A percentile compares a stretch with the other conserved stretches of the same genome.
phyloP scores from a whole-genome alignment of 1,140 invertebrate species.

The Ericerus pela region DNA sequence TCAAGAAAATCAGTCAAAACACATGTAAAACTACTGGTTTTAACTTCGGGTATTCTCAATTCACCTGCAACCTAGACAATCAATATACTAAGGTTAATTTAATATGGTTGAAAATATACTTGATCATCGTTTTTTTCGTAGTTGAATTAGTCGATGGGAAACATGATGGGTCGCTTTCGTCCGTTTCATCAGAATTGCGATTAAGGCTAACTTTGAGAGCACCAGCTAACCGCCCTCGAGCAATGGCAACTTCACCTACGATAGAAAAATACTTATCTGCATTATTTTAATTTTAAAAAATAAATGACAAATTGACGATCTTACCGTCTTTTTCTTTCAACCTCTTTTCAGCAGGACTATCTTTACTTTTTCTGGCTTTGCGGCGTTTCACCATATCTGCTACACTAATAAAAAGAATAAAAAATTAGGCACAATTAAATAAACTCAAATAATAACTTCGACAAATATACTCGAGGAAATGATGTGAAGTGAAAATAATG shows the following conservation, averaged over 20 bases:
- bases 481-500: too few species aligned
- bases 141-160: not conserved
- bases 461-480: too few species aligned
- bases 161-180: not conserved
- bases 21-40: too few species aligned
- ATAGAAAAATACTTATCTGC: not conserved
- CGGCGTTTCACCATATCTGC: not conserved
- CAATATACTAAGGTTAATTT: not conserved
- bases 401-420: too few species aligned
- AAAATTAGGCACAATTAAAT: too few species aligned
- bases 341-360: not conserved
- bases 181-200: not conserved
- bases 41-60: too few species aligned
- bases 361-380: not conserved
- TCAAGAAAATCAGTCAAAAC: too few species aligned
- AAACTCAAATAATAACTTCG: too few species aligned
- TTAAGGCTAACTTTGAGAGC: not conserved
- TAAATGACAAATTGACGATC: too few species aligned
- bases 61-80: too few species aligned
- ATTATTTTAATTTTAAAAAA: too few species aligned
- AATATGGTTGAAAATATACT: not conserved
- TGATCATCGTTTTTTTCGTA: not conserved
- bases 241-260: not conserved
- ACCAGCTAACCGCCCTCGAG: not conserved
- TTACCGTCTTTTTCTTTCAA: constrained; percentile 1